A percentile compares a stretch with the other conserved stretches of the same genome.
These are phyloP conservation scores for Caenorhabditis afra DNA, from an alignment of 2,888 invertebrate species.

Conservation along the genomic window DNA sequence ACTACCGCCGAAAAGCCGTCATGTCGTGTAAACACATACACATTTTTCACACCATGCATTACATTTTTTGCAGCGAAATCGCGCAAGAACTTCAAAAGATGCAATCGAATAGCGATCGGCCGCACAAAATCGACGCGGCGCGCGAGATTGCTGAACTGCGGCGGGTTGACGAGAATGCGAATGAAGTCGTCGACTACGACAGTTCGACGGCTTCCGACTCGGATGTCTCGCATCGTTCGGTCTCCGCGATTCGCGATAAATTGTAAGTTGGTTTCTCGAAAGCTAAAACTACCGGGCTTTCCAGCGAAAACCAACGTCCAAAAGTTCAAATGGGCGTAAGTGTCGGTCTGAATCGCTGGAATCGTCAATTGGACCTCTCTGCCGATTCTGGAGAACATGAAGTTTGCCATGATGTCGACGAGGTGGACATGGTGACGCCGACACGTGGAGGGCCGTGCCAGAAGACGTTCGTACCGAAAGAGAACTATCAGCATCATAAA, in stretches of 20 bases:
- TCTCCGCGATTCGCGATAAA: no score
- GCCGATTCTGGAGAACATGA: no score
- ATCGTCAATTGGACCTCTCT: no score
- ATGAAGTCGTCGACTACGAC: not conserved
- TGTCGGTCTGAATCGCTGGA: conserved; percentile 19
- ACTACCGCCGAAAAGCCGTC: conserved; percentile 1
- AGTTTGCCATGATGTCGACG: no score
- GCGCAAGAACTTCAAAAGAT: conserved; percentile 40
- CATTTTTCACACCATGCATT: no score
- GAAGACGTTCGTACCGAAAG: not conserved
- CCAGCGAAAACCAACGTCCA: conserved; percentile 45
- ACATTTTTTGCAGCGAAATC: conserved; percentile 15
- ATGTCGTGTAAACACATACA: conserved; percentile 6
- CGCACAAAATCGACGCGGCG: conserved; percentile 48
- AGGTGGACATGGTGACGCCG: conserved; percentile 23
- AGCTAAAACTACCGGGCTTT: not conserved
- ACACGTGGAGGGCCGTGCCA: conserved; percentile 3
- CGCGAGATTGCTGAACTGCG: conserved; percentile 41
- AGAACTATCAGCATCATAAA: no score
- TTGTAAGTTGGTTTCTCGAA: no score
- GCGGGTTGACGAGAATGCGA: conserved; percentile 48
- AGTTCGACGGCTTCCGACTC: no score
- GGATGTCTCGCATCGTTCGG: no score
- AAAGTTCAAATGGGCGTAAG: conserved; percentile 54
- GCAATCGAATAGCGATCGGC: conserved; percentile 33